Conservation (phyloP, 1,140 invertebrate genomes). For the Drosophila pruinosa region DNA sequence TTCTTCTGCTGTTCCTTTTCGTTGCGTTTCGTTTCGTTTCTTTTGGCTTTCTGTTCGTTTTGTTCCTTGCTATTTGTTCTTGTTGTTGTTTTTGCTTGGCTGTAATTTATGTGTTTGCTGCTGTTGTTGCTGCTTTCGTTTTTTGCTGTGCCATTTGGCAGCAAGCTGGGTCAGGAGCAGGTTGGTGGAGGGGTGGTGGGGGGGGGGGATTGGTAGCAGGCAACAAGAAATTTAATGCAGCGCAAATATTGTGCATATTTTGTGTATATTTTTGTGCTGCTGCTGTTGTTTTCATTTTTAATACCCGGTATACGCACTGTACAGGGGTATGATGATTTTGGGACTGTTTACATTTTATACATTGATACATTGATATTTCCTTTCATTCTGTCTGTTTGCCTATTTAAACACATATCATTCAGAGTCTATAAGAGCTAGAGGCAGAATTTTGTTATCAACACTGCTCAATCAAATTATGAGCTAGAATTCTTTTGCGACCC, state of each 20-base stretch:
- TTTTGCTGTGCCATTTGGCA: slow-evolving; percentile 17
- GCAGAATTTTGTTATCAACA: no score
- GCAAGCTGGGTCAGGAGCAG: background rate
- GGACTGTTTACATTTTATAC: no score
- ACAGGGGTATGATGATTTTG: background rate
- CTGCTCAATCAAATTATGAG: no score
- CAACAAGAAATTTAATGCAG: slow-evolving; percentile 53
- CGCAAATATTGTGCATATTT: slow-evolving; percentile 54
- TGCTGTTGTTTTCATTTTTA: background rate
- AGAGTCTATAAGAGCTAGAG: no score
- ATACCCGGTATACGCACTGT: background rate
- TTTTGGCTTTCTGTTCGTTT: slow-evolving; percentile 2
- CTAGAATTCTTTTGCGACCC: no score
- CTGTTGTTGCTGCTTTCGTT: slow-evolving; percentile 10
- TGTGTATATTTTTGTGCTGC: background rate
- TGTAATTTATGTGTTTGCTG: slow-evolving; percentile 69
- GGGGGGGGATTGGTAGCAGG: background rate
- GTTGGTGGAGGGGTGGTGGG: background rate
- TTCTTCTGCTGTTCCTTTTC: slow-evolving; percentile 25
- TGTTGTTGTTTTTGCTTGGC: slow-evolving; percentile 43
- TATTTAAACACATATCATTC: background rate
- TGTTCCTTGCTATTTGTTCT: slow-evolving; percentile 19
- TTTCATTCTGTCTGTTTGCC: background rate
- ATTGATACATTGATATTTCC: no score
- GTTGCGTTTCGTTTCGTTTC: slow-evolving; percentile 23